Evolutionary conservation across 2,888 invertebrate genomes (phyloP), one percentile per base, ranked within the genome.

Genomic region (Stenurella melanura): DNA sequence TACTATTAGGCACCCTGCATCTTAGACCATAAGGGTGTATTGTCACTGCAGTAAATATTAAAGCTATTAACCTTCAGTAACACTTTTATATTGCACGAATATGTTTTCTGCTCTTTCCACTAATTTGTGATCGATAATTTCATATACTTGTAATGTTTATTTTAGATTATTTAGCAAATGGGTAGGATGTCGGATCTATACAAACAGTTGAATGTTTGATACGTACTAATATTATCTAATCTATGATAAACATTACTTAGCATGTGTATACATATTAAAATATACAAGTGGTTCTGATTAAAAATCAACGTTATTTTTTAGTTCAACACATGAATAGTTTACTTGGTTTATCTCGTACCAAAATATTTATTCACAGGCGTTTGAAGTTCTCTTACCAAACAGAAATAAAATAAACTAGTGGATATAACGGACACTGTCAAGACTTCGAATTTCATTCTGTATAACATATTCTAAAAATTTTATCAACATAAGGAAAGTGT

Each of bases 1-100:
- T 82, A 84, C 86, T 85, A 87, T 87, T 87, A 86, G 83, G 82
- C 84, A 84, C 84, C 84, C 85, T 81, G 78, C 82, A 79, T 82
- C 80, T 81, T 68, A 74, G 66, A 68, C 74, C 75, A 73, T 76
- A 75, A 74, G 78, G 79, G 79, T 76, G 73, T 73, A 76, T 76
- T 76, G 78, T 70, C 64, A 67, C 50, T 26, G 18, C 26, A 67
- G 67, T 54, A 67, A 50, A 67, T 67, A 67, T 67, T 54, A 67
- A 67, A 67, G 67, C 70, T 18, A 30, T 70, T 70, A 70, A 70
- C 70, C 60, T 70, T 69, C 38, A 12, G 17, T 69, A 69, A 50
- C 26, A 67, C 54, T 67, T 69, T 69, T 69, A 69, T 38, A 7
- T 10, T 50, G n/a, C 12, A 34, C 34, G 56, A 34, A 54, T 30